These are phyloP conservation scores for Girardinus metallicus DNA, from an alignment of 2,797 vertebrate genomes.

Conservation along the genomic window DNA sequence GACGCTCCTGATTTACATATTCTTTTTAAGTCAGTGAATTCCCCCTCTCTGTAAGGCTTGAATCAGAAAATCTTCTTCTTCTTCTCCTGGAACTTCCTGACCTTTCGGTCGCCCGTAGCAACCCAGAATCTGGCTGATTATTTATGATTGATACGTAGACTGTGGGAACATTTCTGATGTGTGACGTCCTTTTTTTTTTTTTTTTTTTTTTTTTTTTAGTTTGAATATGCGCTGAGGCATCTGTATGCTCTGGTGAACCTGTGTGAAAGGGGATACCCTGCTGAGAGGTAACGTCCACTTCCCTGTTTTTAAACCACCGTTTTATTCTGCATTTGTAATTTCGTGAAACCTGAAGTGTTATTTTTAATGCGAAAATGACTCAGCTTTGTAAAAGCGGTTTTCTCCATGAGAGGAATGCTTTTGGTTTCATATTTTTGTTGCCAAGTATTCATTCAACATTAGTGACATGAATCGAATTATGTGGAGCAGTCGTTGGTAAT, in stretches of 20 bases:
- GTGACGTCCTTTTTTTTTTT: neutral
- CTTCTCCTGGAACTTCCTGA: conserved; percentile 15
- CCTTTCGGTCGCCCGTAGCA: conserved; percentile 1
- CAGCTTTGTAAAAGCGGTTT: neutral
- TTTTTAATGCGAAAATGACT: neutral
- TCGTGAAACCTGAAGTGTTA: neutral
- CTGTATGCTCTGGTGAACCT: conserved; percentile 92
- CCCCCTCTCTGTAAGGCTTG: neutral
- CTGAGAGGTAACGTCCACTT: conserved; percentile 81
- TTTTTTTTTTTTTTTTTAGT: conserved; percentile 79
- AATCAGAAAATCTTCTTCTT: neutral
- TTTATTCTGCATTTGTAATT: neutral
- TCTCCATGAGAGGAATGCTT: neutral
- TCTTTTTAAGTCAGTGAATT: neutral
- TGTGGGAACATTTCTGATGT: neutral
- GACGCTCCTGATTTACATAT: too few species aligned
- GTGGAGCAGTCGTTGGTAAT: neutral
- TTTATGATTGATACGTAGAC: neutral
- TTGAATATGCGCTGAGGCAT: conserved; percentile 90
- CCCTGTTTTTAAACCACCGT: neutral
- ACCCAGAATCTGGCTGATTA: neutral
- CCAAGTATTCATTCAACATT: neutral
- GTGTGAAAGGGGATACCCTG: conserved; percentile 86
- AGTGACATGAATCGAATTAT: neutral
- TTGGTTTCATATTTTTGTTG: neutral